Evolutionary conservation across 2,113 vertebrate species (phyloP).

Genomic region (Sturnus vulgaris): DNA sequence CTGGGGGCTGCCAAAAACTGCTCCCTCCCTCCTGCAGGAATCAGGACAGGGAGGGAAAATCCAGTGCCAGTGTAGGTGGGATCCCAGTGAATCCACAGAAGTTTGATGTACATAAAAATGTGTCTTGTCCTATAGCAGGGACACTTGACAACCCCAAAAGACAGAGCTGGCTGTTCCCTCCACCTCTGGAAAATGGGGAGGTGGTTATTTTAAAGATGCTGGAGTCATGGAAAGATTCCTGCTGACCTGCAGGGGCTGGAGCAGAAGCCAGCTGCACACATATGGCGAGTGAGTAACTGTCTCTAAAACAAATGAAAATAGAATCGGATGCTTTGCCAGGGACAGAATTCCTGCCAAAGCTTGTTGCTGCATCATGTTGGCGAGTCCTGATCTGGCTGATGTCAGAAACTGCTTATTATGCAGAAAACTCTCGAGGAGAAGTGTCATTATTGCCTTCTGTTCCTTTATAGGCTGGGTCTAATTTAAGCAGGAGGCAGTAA

Average conservation of each 20-base stretch:
- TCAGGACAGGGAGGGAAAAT: background rate
- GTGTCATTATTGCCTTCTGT: constrained; percentile 27
- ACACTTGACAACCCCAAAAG: background rate
- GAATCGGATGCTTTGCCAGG: background rate
- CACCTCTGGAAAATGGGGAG: background rate
- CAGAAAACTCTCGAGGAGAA: constrained; percentile 23
- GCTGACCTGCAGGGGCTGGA: background rate
- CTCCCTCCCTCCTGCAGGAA: background rate
- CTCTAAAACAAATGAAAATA: constrained; percentile 58
- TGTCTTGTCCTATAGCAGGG: accelerated
- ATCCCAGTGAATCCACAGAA: background rate
- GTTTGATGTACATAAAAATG: accelerated
- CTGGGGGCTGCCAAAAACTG: background rate
- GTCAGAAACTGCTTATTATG: constrained; percentile 33
- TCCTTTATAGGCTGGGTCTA: background rate
- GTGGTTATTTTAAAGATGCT: background rate
- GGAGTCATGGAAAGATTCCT: constrained; percentile 10
- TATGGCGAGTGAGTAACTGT: constrained; percentile 34
- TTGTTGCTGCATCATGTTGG: constrained; percentile 59
- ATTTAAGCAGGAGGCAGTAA: background rate
- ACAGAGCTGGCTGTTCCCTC: background rate
- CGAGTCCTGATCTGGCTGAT: background rate
- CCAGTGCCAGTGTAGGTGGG: background rate
- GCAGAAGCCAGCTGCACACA: constrained; percentile 46
- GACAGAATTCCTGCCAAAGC: constrained; percentile 47